Conservation (phyloP, 2,113 vertebrate genomes). For the Zosterops pallidus region DNA sequence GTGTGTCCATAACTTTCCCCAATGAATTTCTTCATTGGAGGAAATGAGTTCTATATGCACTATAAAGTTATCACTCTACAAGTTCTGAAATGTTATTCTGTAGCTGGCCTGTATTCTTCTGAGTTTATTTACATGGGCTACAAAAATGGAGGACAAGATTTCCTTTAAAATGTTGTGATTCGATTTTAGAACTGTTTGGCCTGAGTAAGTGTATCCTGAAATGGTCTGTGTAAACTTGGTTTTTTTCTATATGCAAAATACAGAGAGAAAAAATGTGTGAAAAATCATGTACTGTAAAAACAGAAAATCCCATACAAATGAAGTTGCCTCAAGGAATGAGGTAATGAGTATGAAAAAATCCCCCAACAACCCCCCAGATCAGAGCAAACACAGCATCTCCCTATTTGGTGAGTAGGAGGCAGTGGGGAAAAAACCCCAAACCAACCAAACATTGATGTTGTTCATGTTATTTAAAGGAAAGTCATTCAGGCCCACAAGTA, state of each 20-base stretch:
- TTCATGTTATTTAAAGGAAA: neutral
- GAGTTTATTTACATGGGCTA: neutral
- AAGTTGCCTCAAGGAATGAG: neutral
- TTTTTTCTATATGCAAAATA: neutral
- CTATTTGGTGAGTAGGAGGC: neutral
- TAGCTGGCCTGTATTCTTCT: neutral
- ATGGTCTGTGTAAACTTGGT: neutral
- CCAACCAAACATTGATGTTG: accelerated
- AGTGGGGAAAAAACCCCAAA: neutral
- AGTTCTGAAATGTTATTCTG: neutral
- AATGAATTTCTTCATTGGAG: neutral
- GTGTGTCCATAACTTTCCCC: neutral
- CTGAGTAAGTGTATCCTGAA: neutral
- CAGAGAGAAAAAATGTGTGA: neutral
- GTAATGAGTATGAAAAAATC: accelerated
- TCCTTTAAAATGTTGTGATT: neutral
- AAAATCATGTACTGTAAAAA: neutral
- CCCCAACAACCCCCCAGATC: neutral
- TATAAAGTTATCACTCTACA: neutral
- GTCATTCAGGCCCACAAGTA: neutral
- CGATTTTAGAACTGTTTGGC: neutral
- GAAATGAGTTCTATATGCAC: neutral
- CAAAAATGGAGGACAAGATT: neutral
- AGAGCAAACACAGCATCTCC: neutral
- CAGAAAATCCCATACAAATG: neutral